phyloP scores from a whole-genome alignment of 1,140 invertebrate species.

The Cydia amplana region DNA sequence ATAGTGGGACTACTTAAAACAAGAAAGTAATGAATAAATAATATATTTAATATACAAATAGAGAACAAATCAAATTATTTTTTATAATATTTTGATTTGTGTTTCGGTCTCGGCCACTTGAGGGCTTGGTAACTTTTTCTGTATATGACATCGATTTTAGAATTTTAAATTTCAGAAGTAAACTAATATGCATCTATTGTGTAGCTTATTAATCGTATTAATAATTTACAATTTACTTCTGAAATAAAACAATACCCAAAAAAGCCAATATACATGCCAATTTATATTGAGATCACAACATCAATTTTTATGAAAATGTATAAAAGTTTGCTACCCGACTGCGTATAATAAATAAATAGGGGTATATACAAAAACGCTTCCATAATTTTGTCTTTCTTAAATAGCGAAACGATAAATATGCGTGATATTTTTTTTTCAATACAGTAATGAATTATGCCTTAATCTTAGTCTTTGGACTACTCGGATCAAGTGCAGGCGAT shows the following conservation, averaged over 20 bases:
- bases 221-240: conserved; percentile 8
- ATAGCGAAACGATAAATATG: not conserved
- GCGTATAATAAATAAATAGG: not conserved
- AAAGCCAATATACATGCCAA: conserved; percentile 27
- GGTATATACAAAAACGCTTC: not conserved
- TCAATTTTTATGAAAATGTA: not conserved
- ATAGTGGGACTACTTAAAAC: conserved; percentile 14
- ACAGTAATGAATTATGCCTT: not conserved
- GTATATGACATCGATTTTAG: not conserved
- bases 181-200: not conserved
- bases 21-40: not conserved
- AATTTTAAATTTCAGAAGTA: conserved; percentile 13
- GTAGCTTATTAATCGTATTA: not conserved
- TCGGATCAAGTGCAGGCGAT: not conserved
- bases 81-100: no score
- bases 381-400: not conserved
- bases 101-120: no score
- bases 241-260: not conserved
- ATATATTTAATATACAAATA: not conserved
- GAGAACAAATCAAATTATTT: no score
- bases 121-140: no score
- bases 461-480: not conserved
- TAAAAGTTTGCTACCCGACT: conserved; percentile 14
- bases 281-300: not conserved
- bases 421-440: not conserved